A percentile compares a stretch with the other conserved stretches of the same genome.
Evolutionary conservation across 92 coral and sea anemone genomes (phyloP).

Genomic region (Diadumene lineata): DNA sequence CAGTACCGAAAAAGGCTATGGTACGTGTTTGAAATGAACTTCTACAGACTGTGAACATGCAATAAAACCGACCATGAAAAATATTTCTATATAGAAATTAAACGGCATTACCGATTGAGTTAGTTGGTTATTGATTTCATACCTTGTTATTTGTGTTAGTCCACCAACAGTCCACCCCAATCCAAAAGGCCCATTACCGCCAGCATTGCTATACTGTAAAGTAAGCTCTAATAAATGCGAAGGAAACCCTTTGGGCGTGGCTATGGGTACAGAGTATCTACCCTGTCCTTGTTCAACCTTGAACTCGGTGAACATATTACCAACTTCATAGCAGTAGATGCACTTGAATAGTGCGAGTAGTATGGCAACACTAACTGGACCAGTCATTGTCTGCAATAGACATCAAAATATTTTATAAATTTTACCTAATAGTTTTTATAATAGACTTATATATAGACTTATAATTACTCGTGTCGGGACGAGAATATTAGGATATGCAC

Average conservation of each 20-base stretch:
- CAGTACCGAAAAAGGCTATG: too few relatives aligned
- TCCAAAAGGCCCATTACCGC: conserved; percentile 39
- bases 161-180: conserved; percentile 47
- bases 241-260: conserved; percentile 39
- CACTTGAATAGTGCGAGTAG: neutral
- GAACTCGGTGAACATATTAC: conserved; percentile 39
- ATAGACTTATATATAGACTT: too few relatives aligned
- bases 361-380: neutral
- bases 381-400: neutral
- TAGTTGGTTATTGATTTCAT: neutral
- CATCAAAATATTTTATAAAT: too few relatives aligned
- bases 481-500: too few relatives aligned
- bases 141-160: conserved; percentile 36
- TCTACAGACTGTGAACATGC: too few relatives aligned
- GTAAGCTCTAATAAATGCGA: conserved; percentile 22
- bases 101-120: neutral
- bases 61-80: too few relatives aligned
- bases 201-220: conserved; percentile 27
- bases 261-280: conserved; percentile 22
- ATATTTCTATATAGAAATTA: neutral
- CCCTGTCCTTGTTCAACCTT: conserved; percentile 42
- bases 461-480: too few relatives aligned
- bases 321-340: conserved; percentile 19
- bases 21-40: too few relatives aligned
- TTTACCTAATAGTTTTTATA: too few relatives aligned